Base-by-base conservation (phyloP, 2,113 vertebrate genomes). In the Plectropomus leopardus region DNA sequence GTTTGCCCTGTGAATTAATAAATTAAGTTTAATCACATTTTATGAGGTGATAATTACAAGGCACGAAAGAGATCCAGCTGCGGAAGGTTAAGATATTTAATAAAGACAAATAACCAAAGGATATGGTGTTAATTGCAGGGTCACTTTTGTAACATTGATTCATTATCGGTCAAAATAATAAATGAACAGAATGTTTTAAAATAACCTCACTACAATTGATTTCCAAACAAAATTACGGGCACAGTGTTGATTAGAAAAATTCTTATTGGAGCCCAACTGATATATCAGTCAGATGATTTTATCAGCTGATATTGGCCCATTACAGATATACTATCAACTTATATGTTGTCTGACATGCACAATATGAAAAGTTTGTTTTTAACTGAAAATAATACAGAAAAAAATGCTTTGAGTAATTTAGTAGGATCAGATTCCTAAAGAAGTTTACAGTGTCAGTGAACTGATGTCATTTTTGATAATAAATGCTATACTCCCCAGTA, bases 21-120 rank as follows among this genome's bases (percentile, higher is more conserved):
- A 48, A 61, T 6, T 30, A 34, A 15, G 32, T 42, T 50, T 17
- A 65, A 72, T 72, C 10, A 7, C 53, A 58, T 72, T 96, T 96
- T 95, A 96, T 95, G 95, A 96, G 96, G 96, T 96, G 96, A 97
- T 97, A 97, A 96, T 97, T 96, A 96, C 95, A 61, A 54, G 47
- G 93, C 92, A 94, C 93, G 85, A 94, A 92, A 81, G 86, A 93
- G 93, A 94, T 86, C 89, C 92, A 95, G 93, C 94, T 92, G 92
- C 93, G 92, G 93, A 90, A 92, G 91, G 92, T 92, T 95, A 36
- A 44, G 9, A 55, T 80, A 40, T 74, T 68, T 75, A 64, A 80
- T 96, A 96, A 96, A 94, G 85, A 87, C 92, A 90, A 74, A 65
- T 94, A 92, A 94, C 81, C 85, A 70, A 88, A 94, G 85, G 65